A percentile compares a stretch with the other conserved stretches of the same genome.
Conservation (phyloP, 2,113 vertebrate genomes). For the Menura novaehollandiae region DNA sequence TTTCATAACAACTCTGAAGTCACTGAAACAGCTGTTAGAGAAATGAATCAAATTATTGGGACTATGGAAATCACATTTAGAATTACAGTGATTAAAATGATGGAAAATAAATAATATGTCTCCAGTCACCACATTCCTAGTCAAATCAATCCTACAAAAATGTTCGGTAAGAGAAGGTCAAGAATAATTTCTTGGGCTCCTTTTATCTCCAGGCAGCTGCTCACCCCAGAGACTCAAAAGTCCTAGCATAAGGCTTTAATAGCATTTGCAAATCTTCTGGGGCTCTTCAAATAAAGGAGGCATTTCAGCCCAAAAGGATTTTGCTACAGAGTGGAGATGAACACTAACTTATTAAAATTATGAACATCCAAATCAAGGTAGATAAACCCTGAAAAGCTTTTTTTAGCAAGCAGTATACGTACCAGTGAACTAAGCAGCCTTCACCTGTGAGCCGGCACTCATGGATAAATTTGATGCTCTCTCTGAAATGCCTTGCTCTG, state of each 20-base stretch:
- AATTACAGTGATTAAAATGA: background rate
- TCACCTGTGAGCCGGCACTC: conserved; percentile 87
- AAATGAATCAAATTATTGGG: background rate
- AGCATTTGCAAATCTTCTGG: background rate
- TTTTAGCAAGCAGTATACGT: conserved; percentile 11
- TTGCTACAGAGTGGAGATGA: background rate
- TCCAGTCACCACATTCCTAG: background rate
- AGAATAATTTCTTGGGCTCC: background rate
- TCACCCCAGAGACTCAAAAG: background rate
- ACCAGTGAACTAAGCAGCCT: conserved; percentile 94
- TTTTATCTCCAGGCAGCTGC: background rate
- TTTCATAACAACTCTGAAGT: background rate
- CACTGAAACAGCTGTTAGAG: background rate
- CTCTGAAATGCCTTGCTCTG: conserved; percentile 91
- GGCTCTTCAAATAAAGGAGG: background rate
- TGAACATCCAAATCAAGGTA: background rate
- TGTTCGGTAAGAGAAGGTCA: background rate
- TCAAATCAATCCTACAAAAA: background rate
- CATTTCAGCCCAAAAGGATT: background rate
- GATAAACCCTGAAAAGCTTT: background rate
- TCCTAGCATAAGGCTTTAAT: background rate
- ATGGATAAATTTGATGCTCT: conserved; percentile 93
- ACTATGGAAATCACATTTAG: background rate
- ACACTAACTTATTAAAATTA: background rate
- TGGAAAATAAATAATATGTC: background rate